Evolutionary conservation across 1,140 invertebrate species (phyloP), one percentile per base, ranked within the genome.

Genomic region (Metopolophium dirhodum): DNA sequence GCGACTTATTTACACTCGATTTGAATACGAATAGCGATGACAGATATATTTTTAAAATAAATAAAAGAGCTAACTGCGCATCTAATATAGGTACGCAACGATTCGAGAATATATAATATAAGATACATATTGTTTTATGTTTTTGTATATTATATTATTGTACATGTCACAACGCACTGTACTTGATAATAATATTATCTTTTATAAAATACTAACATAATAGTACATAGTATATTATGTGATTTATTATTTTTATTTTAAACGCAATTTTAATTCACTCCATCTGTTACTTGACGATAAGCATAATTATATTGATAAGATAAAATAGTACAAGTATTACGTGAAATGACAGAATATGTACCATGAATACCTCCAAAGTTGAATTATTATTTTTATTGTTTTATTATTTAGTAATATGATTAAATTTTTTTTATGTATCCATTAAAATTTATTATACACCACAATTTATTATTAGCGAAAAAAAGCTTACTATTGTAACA

Each of bases 1-100:
- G 6, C 37, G 45, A 51, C 68, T 92, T 92, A 92, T 92, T 83
- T 92, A 92, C 90, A 91, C 68, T 92, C 77, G 45, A 77, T 83
- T 92, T 92, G 68, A 92, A 92, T 82, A 92, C 61, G 90, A 49
- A 92, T 77, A 77, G 20, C 47, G 14, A 51, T 49, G 51, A 26
- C 45, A 30, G 26, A 61, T 68, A 91, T 77, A 91, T 41, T 77
- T 51, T 77, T 92, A 9, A 61, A 90, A 61, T 37, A 89, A 49
- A 35, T 23, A 89, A 57, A 89, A 89, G 49, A 54, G 3, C 51
- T 68, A 61, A 61, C 86, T 49, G 47, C 20, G 85, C 41, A 41
- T 85, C 37, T 37, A 26, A 41, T 41, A 85, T 35, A 37, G 37
- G 37, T 37, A 77, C 61, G 30, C n/a, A 77, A 30, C 61, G 0